A percentile compares a stretch with the other conserved stretches of the same genome.
These are phyloP conservation scores for Tachypleus tridentatus DNA, from an alignment of 1,140 invertebrate genomes.

Conservation along the genomic window DNA sequence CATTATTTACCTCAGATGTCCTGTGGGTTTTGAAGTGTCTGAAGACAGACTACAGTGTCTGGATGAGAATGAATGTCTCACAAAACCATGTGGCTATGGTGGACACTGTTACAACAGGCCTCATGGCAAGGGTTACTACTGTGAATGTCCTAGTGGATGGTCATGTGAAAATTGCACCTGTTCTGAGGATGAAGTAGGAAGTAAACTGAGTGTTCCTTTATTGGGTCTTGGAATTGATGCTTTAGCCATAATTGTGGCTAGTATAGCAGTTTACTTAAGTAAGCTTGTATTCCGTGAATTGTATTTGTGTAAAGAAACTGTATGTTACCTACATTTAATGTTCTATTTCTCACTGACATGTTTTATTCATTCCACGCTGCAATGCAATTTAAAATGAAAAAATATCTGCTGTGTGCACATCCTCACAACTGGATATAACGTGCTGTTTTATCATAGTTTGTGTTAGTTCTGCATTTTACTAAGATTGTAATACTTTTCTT, in stretches of 20 bases:
- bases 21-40: slow-evolving; percentile 74
- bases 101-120: slow-evolving; percentile 44
- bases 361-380: too few species aligned
- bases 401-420: too few species aligned
- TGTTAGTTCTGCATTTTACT: too few species aligned
- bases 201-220: neutral
- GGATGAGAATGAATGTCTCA: slow-evolving; percentile 86
- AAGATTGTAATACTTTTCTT: too few species aligned
- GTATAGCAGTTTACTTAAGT: slow-evolving; percentile 22
- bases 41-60: slow-evolving; percentile 76
- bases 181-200: slow-evolving; percentile 33
- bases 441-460: too few species aligned
- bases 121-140: slow-evolving; percentile 31
- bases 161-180: slow-evolving; percentile 84
- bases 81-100: slow-evolving; percentile 74
- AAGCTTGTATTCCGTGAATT: slow-evolving; percentile 11
- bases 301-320: too few species aligned
- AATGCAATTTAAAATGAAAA: too few species aligned
- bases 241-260: slow-evolving; percentile 21
- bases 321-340: too few species aligned
- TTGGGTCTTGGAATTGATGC: slow-evolving; percentile 19
- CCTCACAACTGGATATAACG: too few species aligned
- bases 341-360: too few species aligned
- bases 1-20: slow-evolving; percentile 50
- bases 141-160: slow-evolving; percentile 62